Evolutionary conservation across 2,888 invertebrate species (phyloP).

Genomic region (Volucella zonaria): DNA sequence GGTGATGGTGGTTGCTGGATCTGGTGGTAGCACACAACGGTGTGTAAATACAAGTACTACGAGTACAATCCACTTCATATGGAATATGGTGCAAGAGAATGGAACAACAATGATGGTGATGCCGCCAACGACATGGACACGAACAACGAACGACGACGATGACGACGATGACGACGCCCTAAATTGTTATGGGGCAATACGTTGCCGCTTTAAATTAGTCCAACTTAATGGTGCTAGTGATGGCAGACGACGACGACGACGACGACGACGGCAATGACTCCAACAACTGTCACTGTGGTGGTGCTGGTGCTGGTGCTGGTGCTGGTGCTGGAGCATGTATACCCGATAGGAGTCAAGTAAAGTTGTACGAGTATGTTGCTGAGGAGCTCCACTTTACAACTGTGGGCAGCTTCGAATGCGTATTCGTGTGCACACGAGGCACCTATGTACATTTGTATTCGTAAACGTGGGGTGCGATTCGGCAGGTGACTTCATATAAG

Average conservation of each 20-base stretch:
- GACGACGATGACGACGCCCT: slow-evolving; percentile 65
- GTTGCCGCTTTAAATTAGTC: slow-evolving; percentile 73
- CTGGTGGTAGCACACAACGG: slow-evolving; percentile 28
- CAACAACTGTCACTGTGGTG: background rate
- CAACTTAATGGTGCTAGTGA: slow-evolving; percentile 67
- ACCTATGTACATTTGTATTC: background rate
- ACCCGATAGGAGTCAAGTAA: background rate
- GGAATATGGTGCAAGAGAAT: slow-evolving; percentile 17
- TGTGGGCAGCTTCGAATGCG: slow-evolving; percentile 57
- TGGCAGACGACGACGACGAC: slow-evolving; percentile 13
- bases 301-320: background rate
- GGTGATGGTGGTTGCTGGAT: slow-evolving; percentile 9
- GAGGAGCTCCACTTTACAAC: slow-evolving; percentile 3
- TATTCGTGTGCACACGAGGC: slow-evolving; percentile 23
- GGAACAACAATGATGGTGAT: slow-evolving; percentile 45
- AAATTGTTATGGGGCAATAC: slow-evolving; percentile 72
- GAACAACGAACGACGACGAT: background rate
- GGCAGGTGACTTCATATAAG: slow-evolving; percentile 66
- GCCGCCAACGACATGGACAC: slow-evolving; percentile 32
- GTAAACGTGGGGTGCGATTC: slow-evolving; percentile 61
- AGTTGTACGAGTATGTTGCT: background rate
- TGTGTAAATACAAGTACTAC: slow-evolving; percentile 22
- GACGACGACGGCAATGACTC: slow-evolving; percentile 2
- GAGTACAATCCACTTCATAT: slow-evolving; percentile 31
- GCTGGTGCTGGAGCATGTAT: background rate